These are phyloP conservation scores for Etheostoma spectabile DNA, from an alignment of 2,113 vertebrate species.

Conservation along the genomic window DNA sequence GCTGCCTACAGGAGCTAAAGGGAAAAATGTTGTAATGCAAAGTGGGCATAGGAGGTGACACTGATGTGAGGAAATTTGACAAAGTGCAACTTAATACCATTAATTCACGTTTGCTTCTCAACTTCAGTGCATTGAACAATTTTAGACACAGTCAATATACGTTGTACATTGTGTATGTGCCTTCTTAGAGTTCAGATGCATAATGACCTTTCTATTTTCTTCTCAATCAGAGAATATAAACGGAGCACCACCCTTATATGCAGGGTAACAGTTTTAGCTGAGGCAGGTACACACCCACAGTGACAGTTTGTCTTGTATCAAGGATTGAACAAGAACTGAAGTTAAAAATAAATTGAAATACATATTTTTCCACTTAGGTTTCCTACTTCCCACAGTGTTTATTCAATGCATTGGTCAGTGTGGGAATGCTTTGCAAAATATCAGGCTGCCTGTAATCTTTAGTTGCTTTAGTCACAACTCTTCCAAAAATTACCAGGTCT, in stretches of 20 bases:
- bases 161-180: too few relatives aligned
- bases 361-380: background rate
- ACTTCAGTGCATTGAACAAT: background rate
- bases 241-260: background rate
- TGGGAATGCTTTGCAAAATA: background rate
- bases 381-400: background rate
- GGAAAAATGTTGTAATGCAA: conserved; percentile 34
- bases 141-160: background rate
- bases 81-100: conserved; percentile 13
- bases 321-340: background rate
- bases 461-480: background rate
- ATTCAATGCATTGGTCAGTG: background rate
- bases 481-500: conserved; percentile 10
- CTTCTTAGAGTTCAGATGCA: background rate
- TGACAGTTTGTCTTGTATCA: background rate
- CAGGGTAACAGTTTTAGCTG: background rate
- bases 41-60: conserved; percentile 21
- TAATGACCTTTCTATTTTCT: background rate
- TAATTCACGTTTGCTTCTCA: background rate
- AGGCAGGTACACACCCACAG: background rate
- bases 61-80: conserved; percentile 33
- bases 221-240: background rate
- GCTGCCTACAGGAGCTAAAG: background rate
- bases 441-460: conserved; percentile 6
- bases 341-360: background rate